Evolutionary conservation across 2,888 invertebrate species (phyloP).

Genomic region (Luperina testacea): DNA sequence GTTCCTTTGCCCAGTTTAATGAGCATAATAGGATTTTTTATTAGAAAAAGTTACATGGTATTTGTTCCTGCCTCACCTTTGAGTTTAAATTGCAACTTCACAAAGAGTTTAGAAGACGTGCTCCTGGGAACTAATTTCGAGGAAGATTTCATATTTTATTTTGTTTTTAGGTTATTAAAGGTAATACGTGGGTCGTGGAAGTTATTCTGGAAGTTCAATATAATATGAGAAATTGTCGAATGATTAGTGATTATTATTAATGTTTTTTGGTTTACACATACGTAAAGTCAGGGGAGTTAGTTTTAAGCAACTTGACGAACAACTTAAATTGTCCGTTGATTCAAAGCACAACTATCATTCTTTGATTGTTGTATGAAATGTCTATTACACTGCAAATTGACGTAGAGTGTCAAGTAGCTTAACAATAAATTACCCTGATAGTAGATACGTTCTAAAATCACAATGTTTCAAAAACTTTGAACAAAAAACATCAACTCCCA

Average conservation of each 20-base stretch:
- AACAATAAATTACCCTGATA: neutral
- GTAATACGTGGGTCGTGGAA: neutral
- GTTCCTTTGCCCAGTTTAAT: constrained; percentile 51
- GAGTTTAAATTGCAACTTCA: constrained; percentile 39
- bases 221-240: neutral
- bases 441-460: neutral
- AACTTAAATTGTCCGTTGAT: too few species aligned
- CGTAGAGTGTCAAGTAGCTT: neutral
- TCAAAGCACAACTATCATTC: neutral
- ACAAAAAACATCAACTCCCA: neutral
- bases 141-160: constrained; percentile 11
- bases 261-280: neutral
- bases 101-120: constrained; percentile 24
- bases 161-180: neutral
- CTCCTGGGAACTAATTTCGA: constrained; percentile 12
- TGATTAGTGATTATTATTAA: too few species aligned
- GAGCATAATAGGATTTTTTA: constrained; percentile 62
- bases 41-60: constrained; percentile 56
- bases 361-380: neutral
- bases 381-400: neutral
- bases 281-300: neutral
- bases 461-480: neutral
- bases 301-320: neutral
- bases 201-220: neutral
- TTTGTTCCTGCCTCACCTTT: constrained; percentile 32